Base-by-base conservation (phyloP, 2,113 vertebrate genomes). In the Dipodomys ordii region DNA sequence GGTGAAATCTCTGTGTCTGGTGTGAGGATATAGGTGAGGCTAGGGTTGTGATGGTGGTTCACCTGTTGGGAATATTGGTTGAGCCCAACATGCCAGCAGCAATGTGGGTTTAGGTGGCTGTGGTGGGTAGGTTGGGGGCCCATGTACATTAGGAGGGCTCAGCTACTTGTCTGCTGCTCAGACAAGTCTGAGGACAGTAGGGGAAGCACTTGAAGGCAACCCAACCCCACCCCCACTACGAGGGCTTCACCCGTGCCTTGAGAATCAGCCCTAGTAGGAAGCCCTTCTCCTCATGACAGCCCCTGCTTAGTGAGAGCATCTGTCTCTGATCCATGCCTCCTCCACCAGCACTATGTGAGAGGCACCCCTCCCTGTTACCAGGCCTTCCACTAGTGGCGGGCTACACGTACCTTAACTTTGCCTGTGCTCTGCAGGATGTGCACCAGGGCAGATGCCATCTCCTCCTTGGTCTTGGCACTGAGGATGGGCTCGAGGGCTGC, bases 351-450 rank as follows among this genome's bases (percentile, higher is more conserved):
- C 83, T 44, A n/a, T 0, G 10, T 20, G 4, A 39, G 32, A 3
- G 0, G 15, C 32, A 53, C 7, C 1, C 0, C 12, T 0, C 3
- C 15, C 2, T 18, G 3, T 16, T 18, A 9, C 73, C n/a, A 25
- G 67, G 60, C 78, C 67, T 57, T 6, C 35, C 7, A 64, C 2
- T 16, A 49, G 20, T 3, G 0, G 73, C 7, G 4, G 22, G 25
- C 74, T 25, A 15, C 72, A 96, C 93, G 60, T 96, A 99, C 99
- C 99, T 99, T 99, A 90, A 99, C 99, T 97, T 99, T 99, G 91
- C 99, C 99, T 0, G 99, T 99, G 98, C 99, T 99, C 98, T 99
- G 99, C 32, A 99, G 98, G 95, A 99, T 99, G 97, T 99, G 99
- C 84, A 99, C 99, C 93, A 99, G 98, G 0, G 99, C 99, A 0